Base-by-base conservation (phyloP, 2,113 vertebrate genomes). In the Craseonycteris thonglongyai region DNA sequence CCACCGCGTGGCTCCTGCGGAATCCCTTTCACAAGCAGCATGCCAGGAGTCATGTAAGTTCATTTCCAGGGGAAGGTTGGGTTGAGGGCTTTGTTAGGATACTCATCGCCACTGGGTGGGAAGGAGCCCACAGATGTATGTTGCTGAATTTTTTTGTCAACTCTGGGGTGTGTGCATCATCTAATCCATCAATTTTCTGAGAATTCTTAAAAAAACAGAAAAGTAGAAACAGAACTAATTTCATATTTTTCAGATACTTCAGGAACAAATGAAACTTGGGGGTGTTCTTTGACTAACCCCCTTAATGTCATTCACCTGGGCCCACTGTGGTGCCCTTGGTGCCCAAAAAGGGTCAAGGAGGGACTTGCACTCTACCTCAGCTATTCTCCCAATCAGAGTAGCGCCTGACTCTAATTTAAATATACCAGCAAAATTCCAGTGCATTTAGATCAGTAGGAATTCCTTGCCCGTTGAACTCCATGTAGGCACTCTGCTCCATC, bases 11-110 rank as follows among this genome's bases (percentile, higher is more conserved):
- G 99, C 10, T 99, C 99, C 91, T 99, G 99, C 0, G 99, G 97
- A 1, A 99, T 98, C 1, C 99, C 99, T 86, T 99, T 99, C 98
- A 99, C 99, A 95, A 99, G 99, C 3, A 99, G 96, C 99, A 99
- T 99, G 98, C 99, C 99, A 0, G 99, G 99, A 3, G 99, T 99
- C 0, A 99, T 98, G 10, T 97, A 99, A 93, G 98, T 98, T 38
- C 99, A 97, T 61, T 98, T 99, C 98, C 11, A 99, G 98, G 24
- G 99, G 98, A 16, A 96, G 90, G 0, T 97, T 98, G 4, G 90
- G 0, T 97, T 98, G 4, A 99, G 98, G 58, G 99, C 99, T 74
- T 99, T 98, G 81, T 98, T 97, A 0, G 91, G 71, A 0, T 45
- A 47, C 12, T 96, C 97, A 0, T 68, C 96, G 15, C 96, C 9